Evolutionary conservation across 2,797 vertebrate species (phyloP).

Genomic region (Pseudochirops cupreus): DNA sequence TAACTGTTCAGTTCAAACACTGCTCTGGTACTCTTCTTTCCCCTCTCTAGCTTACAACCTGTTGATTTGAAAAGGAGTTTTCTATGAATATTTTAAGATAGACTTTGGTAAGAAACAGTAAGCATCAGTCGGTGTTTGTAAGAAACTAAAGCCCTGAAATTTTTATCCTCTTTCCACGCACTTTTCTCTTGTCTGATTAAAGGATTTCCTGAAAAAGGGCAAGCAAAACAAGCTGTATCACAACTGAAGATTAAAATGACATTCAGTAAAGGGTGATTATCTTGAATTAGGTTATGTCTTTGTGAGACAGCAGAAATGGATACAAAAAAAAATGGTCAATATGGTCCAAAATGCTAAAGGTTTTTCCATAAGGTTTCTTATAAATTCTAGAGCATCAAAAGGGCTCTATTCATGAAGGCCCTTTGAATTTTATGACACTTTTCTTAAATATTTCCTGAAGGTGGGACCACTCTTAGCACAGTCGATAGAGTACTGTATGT

Average conservation of each 20-base stretch:
- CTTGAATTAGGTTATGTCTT: background rate
- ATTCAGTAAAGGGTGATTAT: background rate
- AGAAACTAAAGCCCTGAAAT: background rate
- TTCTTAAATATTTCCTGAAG: background rate
- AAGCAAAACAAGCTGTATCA: background rate
- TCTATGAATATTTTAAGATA: background rate
- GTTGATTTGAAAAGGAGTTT: conserved; percentile 8
- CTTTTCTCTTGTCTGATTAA: background rate
- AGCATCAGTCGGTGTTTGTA: background rate
- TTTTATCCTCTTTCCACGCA: background rate
- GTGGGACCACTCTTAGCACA: background rate
- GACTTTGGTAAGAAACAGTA: background rate
- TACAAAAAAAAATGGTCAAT: background rate
- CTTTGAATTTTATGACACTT: background rate
- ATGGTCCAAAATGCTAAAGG: background rate
- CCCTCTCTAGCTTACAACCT: background rate
- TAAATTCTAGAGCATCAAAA: background rate
- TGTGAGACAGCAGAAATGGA: background rate
- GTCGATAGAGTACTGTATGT: background rate
- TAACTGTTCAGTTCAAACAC: background rate
- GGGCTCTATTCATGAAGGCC: background rate
- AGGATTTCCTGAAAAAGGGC: background rate
- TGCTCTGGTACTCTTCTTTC: conserved; percentile 3
- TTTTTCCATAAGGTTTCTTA: background rate
- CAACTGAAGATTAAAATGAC: background rate